Conservation (phyloP, 2,113 vertebrate species). For the Callionymus lyra region DNA sequence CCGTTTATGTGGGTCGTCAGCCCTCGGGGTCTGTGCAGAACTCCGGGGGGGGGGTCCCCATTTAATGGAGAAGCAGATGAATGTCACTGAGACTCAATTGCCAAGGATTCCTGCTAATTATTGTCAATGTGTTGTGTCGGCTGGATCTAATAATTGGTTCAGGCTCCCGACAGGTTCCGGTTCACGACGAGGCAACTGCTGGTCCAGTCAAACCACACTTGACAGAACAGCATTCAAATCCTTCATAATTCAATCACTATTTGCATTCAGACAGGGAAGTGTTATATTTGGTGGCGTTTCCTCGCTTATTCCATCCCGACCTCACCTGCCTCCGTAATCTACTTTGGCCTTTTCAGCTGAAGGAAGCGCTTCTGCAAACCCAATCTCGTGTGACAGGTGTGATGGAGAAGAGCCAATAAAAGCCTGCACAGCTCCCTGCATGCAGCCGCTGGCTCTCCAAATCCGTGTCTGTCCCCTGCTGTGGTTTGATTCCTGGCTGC, state of each 20-base stretch:
- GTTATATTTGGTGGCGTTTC: constrained; percentile 37
- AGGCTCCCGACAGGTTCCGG: constrained; percentile 2
- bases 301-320: constrained; percentile 49
- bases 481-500: constrained; percentile 59
- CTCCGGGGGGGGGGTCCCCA: constrained; percentile 17
- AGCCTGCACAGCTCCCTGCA: constrained; percentile 29
- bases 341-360: constrained; percentile 59
- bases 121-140: constrained; percentile 9
- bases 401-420: constrained; percentile 64
- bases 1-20: constrained; percentile 37
- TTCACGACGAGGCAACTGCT: constrained; percentile 6
- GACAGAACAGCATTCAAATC: constrained; percentile 38
- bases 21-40: constrained; percentile 9
- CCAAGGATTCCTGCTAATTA: constrained; percentile 38
- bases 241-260: constrained; percentile 41
- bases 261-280: constrained; percentile 46
- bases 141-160: too few species aligned
- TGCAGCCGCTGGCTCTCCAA: constrained; percentile 40
- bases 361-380: constrained; percentile 56
- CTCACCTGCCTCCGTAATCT: constrained; percentile 48
- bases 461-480: constrained; percentile 36
- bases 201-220: constrained; percentile 7
- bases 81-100: constrained; percentile 28
- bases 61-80: constrained; percentile 57
- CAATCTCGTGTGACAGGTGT: constrained; percentile 63